Base-by-base conservation (phyloP, 2,888 invertebrate genomes). In the Amphipoea oculea region DNA sequence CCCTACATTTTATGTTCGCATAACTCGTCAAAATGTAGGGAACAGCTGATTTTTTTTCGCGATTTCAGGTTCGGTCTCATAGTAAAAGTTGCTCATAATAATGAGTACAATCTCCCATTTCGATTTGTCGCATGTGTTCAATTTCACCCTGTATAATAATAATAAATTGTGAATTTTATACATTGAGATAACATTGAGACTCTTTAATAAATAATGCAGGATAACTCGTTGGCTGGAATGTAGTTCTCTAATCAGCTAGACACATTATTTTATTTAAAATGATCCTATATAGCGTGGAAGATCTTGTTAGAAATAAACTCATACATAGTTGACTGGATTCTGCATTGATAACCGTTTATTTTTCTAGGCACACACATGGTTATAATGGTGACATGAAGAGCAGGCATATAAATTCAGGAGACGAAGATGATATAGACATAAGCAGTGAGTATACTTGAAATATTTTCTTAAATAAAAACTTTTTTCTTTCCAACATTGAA, bases 331-430 rank as follows among this genome's bases (percentile, higher is more conserved):
- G 45, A 36, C 48, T 71, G 12, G 17, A 2, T 69, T 48, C 42
- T 67, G 11, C 20, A 76, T 75, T 65, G 17, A 63, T 57, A 67
- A 51, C 1, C 5, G 23, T 62, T 79, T 81, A 20, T 45, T 80
- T 74, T 94, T 95, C 48, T 93, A 97, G 96, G 91, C 93, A 96
- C 89, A 94, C 95, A 80, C 96, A 96, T 84, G 96, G 95, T 20
- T 96, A 97, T 91, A 97, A 97, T 97, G 94, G 97, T 92, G 94
- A 97, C 93, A 92, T 93, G 94, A 96, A 96, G 88, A 89, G 95
- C 88, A 94, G 95, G 76, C 96, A 96, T 86, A 94, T 96, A 90
- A 94, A 96, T 89, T 96, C 97, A 4, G 96, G 96, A n/a, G 97
- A 97, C 82, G 97, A 97, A 89, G 97, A 97, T 82, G 97, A 97